A percentile compares a stretch with the other conserved stretches of the same genome.
phyloP scores from a whole-genome alignment of 2,888 invertebrate genomes.

The Rhynchonema sp. region DNA sequence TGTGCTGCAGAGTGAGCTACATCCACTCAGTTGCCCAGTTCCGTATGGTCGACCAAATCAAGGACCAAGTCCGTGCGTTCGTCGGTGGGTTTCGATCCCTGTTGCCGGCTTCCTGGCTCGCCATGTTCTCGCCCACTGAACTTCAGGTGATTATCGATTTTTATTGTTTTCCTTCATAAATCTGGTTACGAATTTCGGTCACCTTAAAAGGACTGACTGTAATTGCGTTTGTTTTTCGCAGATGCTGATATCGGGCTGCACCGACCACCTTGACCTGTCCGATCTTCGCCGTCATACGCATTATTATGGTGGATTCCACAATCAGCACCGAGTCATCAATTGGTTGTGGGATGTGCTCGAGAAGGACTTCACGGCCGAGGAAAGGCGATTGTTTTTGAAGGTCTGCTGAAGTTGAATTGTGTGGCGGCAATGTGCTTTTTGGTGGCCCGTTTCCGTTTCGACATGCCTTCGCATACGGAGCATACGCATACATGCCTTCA shows the following conservation, averaged over 20 bases:
- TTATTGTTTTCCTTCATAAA: not conserved
- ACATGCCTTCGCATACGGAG: not conserved
- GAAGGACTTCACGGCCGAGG: conserved; percentile 75
- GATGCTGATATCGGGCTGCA: conserved; percentile 83
- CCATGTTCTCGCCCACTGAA: conserved; percentile 86
- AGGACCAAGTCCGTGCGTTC: conserved; percentile 86
- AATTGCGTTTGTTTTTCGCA: conserved; percentile 34
- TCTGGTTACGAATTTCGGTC: not conserved
- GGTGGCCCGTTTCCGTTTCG: not conserved
- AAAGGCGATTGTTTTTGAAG: conserved; percentile 79
- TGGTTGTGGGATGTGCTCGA: conserved; percentile 98
- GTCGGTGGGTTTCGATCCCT: conserved; percentile 86
- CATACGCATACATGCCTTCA: not conserved
- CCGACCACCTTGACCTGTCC: conserved; percentile 62
- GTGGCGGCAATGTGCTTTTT: too few species aligned
- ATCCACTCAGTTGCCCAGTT: conserved; percentile 97
- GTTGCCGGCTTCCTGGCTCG: conserved; percentile 80
- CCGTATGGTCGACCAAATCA: conserved; percentile 91
- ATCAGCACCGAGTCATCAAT: conserved; percentile 82
- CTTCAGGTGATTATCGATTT: conserved; percentile 29
- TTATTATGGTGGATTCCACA: conserved; percentile 98
- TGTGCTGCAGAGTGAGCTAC: conserved; percentile 79
- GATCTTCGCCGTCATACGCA: conserved; percentile 54
- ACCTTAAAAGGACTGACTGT: not conserved
- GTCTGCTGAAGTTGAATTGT: conserved; percentile 21